phyloP scores from a whole-genome alignment of 2,113 vertebrate genomes.

The Cheilinus undulatus region DNA sequence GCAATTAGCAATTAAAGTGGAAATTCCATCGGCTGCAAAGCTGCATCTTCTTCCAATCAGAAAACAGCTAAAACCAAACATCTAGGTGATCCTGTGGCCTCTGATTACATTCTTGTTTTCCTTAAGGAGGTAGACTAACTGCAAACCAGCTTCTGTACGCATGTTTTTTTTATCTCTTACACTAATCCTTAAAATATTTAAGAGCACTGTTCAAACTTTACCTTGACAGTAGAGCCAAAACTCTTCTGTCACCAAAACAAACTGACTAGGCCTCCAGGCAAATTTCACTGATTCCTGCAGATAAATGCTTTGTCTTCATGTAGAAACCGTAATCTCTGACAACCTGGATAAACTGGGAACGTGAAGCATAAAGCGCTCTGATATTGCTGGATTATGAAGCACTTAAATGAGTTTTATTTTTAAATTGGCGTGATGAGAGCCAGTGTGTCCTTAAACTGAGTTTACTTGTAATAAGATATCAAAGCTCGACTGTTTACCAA shows the following conservation, averaged over 20 bases:
- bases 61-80: constrained; percentile 36
- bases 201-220: constrained; percentile 61
- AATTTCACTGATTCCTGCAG: constrained; percentile 51
- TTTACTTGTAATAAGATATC: constrained; percentile 71
- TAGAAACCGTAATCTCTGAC: constrained; percentile 55
- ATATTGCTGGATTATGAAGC: constrained; percentile 51
- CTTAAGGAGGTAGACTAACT: constrained; percentile 49
- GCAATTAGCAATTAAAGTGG: constrained; percentile 76
- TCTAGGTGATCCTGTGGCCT: constrained; percentile 41
- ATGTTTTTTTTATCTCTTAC: constrained; percentile 21
- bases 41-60: constrained; percentile 54
- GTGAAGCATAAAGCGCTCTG: constrained; percentile 41
- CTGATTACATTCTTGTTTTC: constrained; percentile 55
- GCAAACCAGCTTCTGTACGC: constrained; percentile 32
- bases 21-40: constrained; percentile 62
- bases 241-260: constrained; percentile 64
- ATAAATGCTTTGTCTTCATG: constrained; percentile 60
- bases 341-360: constrained; percentile 55
- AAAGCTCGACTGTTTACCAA: constrained; percentile 64
- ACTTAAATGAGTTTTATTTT: constrained; percentile 68
- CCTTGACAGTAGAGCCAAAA: constrained; percentile 38
- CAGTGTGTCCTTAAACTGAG: constrained; percentile 61
- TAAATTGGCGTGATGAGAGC: constrained; percentile 61
- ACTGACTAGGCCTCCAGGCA: constrained; percentile 46
- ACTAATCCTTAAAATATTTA: constrained; percentile 56